Percentiles rank a stretch among this genome's conserved stretches.
These are phyloP conservation scores for Selene dorsalis DNA, from an alignment of 2,797 vertebrate species.

Conservation along the genomic window DNA sequence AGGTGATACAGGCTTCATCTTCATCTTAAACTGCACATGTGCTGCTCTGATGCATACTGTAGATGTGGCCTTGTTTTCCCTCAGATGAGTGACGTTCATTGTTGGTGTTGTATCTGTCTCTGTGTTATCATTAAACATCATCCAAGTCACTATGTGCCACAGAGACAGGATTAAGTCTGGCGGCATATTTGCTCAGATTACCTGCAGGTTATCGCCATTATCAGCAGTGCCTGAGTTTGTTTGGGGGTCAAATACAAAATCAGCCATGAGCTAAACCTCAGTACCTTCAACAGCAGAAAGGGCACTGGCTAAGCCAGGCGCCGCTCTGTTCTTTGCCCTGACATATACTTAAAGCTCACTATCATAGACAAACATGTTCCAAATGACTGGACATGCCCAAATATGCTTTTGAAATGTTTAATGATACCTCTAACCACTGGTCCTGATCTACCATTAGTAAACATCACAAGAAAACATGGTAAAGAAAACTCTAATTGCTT, in stretches of 20 bases:
- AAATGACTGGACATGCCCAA: slow-evolving; percentile 70
- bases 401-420: slow-evolving; percentile 61
- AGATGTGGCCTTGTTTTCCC: slow-evolving; percentile 9
- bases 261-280: slow-evolving; percentile 22
- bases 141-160: slow-evolving; percentile 31
- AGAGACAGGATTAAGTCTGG: slow-evolving; percentile 68
- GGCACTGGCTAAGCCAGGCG: slow-evolving; percentile 25
- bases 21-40: slow-evolving; percentile 3
- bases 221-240: slow-evolving; percentile 52
- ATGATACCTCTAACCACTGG: slow-evolving; percentile 57
- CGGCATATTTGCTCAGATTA: slow-evolving; percentile 69
- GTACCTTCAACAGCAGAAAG: slow-evolving; percentile 30
- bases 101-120: slow-evolving; percentile 33
- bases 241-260: slow-evolving; percentile 53
- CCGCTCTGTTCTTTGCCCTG: slow-evolving; percentile 26
- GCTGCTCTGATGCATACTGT: not conserved
- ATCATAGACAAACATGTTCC: slow-evolving; percentile 55
- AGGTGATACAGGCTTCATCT: not conserved
- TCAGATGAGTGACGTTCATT: slow-evolving; percentile 20
- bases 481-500: slow-evolving; percentile 31
- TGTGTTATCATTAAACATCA: slow-evolving; percentile 55
- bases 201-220: slow-evolving; percentile 61
- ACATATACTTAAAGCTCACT: slow-evolving; percentile 51
- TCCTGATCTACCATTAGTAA: slow-evolving; percentile 59
- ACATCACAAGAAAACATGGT: slow-evolving; percentile 48